Percentiles rank a stretch among this genome's conserved stretches.
These are phyloP conservation scores for Pontoporia blainvillei DNA, from an alignment of 2,113 vertebrate species.

Conservation along the genomic window DNA sequence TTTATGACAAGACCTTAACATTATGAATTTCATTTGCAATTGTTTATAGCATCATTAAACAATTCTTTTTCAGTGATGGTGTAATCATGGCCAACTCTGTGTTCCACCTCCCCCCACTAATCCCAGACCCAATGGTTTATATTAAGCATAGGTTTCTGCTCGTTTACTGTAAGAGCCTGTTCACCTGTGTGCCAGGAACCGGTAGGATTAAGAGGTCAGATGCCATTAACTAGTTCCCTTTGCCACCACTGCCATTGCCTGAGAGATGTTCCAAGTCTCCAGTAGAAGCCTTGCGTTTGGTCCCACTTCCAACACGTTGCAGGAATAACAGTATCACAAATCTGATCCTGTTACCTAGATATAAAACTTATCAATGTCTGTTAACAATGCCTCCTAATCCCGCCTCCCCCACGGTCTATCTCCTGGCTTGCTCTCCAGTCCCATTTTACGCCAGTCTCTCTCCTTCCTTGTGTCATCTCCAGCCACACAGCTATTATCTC, in stretches of 20 bases:
- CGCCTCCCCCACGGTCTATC: rapidly evolving
- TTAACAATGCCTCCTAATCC: too few species aligned
- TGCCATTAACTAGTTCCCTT: background rate
- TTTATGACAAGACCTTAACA: background rate
- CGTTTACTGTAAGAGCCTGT: background rate
- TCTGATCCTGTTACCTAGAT: background rate
- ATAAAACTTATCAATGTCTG: background rate
- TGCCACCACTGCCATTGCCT: background rate
- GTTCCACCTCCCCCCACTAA: background rate
- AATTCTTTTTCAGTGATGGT: background rate
- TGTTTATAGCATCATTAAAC: background rate
- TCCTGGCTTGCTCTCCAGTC: background rate
- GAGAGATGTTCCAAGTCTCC: background rate
- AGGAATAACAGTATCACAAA: background rate
- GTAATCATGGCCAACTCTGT: background rate
- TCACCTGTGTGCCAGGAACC: background rate
- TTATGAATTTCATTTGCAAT: background rate
- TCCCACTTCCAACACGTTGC: background rate
- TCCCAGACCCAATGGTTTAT: background rate
- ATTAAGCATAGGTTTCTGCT: background rate
- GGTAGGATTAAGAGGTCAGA: background rate
- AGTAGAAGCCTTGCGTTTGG: background rate
- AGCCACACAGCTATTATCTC: background rate
- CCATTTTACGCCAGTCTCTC: background rate
- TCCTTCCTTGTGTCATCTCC: background rate